Base-by-base conservation (phyloP, 2,888 invertebrate species). In the Carabus problematicus region DNA sequence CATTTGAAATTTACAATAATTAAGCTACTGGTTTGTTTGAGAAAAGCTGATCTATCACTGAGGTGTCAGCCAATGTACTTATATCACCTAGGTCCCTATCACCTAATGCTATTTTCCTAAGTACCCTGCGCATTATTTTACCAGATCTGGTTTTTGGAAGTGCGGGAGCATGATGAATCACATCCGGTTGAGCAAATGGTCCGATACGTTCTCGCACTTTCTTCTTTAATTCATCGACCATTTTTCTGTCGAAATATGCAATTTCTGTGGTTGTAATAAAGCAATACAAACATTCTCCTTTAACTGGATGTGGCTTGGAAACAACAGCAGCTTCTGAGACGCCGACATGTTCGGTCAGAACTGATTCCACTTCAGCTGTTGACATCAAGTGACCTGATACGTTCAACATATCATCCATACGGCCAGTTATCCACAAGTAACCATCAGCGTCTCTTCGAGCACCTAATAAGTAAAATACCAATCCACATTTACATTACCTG, bases 321-420 rank as follows among this genome's bases (percentile, higher is more conserved):
- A 99, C 98, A 0, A 97, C 98, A 0, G 99, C 99, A 0, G 98
- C 94, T 82, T 99, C 99, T 0, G 97, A 89, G 0, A 99, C 93
- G 9, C 86, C 84, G 0, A 84, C 82, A 78, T 94, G 92, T 79
- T 92, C 92, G 0, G 92, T 88, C 12, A 94, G 84, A 18, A 93
- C 91, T 11, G 92, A 89, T 80, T 94, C 94, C 0, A 94, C 92
- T 84, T 99, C 97, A 0, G 98, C 94, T 0, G 98, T 99, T 71
- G 97, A 97, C 89, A 99, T 92, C 64, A 99, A 85, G 82, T 99
- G 98, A 0, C 98, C 99, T 1, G 97, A 97, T 8, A 99, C 98
- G 82, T 99, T 99, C 74, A 99, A 85, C 95, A 99, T 97, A 81
- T 99, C 99, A 80, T 99, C 98, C 45, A 98, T 94, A 70, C 98